Evolutionary conservation across 2,113 vertebrate genomes (phyloP).

Genomic region (Coturnix japonica): DNA sequence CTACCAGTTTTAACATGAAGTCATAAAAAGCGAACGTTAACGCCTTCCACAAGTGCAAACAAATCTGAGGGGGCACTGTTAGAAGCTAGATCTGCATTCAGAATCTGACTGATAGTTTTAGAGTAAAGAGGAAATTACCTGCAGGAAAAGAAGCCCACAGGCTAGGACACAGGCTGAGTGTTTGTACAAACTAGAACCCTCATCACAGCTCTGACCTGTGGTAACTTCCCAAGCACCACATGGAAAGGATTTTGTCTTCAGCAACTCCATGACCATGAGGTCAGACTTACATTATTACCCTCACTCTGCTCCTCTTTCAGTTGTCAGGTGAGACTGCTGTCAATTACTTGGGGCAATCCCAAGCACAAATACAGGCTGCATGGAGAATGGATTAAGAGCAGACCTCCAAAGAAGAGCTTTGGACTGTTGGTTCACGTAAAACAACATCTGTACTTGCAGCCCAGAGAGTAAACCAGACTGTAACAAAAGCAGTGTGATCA

Average conservation of each 20-base stretch:
- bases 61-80: background rate
- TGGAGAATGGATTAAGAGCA: background rate
- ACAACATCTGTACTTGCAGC: background rate
- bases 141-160: background rate
- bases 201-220: accelerated
- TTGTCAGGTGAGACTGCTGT: background rate
- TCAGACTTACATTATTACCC: background rate
- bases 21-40: background rate
- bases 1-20: background rate
- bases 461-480: background rate
- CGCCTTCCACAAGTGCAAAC: background rate
- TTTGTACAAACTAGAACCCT: accelerated
- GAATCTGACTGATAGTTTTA: background rate
- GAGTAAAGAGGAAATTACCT: background rate
- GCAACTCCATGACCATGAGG: background rate
- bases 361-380: background rate
- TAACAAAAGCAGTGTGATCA: background rate
- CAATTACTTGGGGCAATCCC: background rate
- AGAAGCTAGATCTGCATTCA: background rate
- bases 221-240: accelerated
- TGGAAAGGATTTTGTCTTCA: background rate
- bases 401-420: background rate
- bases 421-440: background rate
- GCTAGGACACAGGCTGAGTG: background rate
- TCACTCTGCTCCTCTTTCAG: background rate